Evolutionary conservation across 2,888 invertebrate genomes (phyloP), one percentile per base, ranked within the genome.

Genomic region (Trichopria drosophilae): DNA sequence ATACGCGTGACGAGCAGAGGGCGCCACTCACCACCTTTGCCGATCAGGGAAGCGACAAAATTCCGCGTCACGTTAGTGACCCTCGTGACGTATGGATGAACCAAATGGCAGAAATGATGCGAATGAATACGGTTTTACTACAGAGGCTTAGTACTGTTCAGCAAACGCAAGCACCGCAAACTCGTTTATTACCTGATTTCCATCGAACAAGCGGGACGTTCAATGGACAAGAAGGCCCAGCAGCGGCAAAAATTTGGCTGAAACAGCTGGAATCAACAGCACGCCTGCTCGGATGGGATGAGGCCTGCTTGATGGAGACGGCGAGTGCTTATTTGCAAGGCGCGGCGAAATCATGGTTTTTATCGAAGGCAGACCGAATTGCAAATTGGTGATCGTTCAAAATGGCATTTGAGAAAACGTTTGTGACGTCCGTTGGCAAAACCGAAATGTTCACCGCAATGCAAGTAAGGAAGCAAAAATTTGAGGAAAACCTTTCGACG

Each of bases 141-240:
- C n/a, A n/a, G n/a, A n/a, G n/a, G n/a, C n/a, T n/a, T n/a, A n/a
- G n/a, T n/a, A n/a, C n/a, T n/a, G n/a, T n/a, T n/a, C n/a, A n/a
- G n/a, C n/a, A n/a, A n/a, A n/a, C n/a, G n/a, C n/a, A n/a, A n/a
- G n/a, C n/a, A n/a, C n/a, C n/a, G n/a, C n/a, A n/a, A n/a, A n/a
- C n/a, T 40, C 47, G 53, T 18, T 51, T 60, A 7, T 57, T 57
- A 49, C 55, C 55, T 6, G 57, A 55, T 42, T 43, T 57, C 3
- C 45, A 53, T 1, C 58, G 57, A 31, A 50, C 53, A 6, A 32
- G 58, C 6, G 39, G 39, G 1, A 40, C 48, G 15, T 59, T 59
- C 22, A 23, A 35, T 6, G 53, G 51, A 0, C 41, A 50, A 16
- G 48, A 51, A 16, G 53, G 54, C 0, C 44, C 53, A 1, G 52